Base-by-base conservation (phyloP, 2,113 vertebrate genomes). In the Mystacornis crossleyi region DNA sequence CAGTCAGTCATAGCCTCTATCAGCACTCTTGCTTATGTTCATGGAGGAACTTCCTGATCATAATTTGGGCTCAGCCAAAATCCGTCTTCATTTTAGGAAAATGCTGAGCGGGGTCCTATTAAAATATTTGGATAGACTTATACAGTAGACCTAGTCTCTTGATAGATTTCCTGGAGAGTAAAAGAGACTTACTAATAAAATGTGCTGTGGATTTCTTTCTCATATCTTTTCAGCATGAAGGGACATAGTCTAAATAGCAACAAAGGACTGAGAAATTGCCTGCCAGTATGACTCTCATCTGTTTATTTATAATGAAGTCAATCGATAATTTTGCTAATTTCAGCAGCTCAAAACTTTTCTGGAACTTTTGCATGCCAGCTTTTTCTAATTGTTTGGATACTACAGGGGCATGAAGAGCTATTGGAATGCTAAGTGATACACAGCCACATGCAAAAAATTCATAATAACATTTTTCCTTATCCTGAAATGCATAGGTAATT, bases 1-100 rank as follows among this genome's bases (percentile, higher is more conserved):
- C 97, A 97, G 95, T 97, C 97, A 98, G 95, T 96, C 97, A 86
- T 91, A 24, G 74, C 89, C 85, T 94, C 94, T 95, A 97, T 97
- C 95, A 97, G 84, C 90, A 78, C 86, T 91, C 90, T 71, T 95
- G 86, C 93, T 93, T 96, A 87, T 94, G 92, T 75, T 97, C 94
- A 65, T 50, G 1, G 62, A 91, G 86, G 82, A 96, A 80, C 83
- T 86, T 95, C 90, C 81, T 90, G 94, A 92, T 96, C 80, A 61
- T 95, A 95, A 97, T 95, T 97, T 90, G 90, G 51, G 85, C 80
- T 75, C 55, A 93, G 86, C 53, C 81, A 95, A 95, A 92, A 94
- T 95, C 83, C 38, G 6, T 94, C 82, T 89, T 96, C 69, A 94
- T 97, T 94, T 90, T 83, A 79, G 62, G 47, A 93, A 96, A 96